A percentile compares a stretch with the other conserved stretches of the same genome.
Conservation (phyloP, 1,140 invertebrate genomes). For the Euwallacea fornicatus region DNA sequence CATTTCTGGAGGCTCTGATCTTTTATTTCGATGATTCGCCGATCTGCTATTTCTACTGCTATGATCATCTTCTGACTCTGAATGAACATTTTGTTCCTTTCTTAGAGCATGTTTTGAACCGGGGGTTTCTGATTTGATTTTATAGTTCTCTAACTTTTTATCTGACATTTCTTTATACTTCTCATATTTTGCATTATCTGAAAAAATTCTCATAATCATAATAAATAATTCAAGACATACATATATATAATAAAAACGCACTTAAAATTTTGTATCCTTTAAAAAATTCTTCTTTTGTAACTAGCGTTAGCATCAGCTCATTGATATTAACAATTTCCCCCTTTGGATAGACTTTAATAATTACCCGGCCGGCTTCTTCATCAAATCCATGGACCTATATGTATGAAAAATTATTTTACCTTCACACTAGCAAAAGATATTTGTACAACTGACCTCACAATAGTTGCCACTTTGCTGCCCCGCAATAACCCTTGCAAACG, state of each 20-base stretch:
- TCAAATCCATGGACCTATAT: constrained; percentile 79
- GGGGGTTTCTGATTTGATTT: background rate
- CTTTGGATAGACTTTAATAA: constrained; percentile 76
- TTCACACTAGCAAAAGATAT: background rate
- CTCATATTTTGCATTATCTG: constrained; percentile 69
- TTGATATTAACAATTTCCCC: constrained; percentile 70
- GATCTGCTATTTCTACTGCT: too few relatives aligned
- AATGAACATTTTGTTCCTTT: background rate
- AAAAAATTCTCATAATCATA: constrained; percentile 42
- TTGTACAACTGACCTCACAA: constrained; percentile 63
- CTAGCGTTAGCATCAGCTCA: constrained; percentile 75
- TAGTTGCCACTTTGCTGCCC: constrained; percentile 78
- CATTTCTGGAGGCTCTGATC: too few relatives aligned
- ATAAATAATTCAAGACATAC: constrained; percentile 13
- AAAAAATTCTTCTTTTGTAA: constrained; percentile 76
- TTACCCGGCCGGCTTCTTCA: constrained; percentile 78
- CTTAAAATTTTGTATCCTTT: constrained; percentile 80
- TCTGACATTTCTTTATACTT: constrained; percentile 61
- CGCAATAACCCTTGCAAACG: constrained; percentile 70
- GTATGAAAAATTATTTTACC: constrained; percentile 34
- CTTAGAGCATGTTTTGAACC: background rate
- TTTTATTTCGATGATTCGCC: too few relatives aligned
- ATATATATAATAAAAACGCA: constrained; percentile 56
- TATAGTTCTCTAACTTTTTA: constrained; percentile 35
- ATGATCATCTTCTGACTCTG: too few relatives aligned